Evolutionary conservation across 2,888 invertebrate species (phyloP).

Genomic region (Megastigmus dorsalis): DNA sequence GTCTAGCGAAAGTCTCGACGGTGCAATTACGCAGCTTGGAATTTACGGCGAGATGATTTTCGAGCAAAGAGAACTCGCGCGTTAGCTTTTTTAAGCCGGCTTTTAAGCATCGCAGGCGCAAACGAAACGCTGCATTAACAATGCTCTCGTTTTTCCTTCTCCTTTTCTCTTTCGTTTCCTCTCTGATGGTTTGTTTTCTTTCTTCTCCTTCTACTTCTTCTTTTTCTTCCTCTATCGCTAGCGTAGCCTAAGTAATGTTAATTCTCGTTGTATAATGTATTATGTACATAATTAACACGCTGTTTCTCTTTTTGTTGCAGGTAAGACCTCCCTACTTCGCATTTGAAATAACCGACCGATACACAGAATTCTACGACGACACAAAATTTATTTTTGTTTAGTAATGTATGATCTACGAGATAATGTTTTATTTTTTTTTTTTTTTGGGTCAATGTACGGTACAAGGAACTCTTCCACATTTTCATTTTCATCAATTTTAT

Average conservation of each 20-base stretch:
- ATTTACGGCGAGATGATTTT: constrained; percentile 34
- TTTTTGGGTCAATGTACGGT: too few relatives aligned
- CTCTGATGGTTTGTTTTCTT: too few relatives aligned
- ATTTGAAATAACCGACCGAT: constrained; percentile 14
- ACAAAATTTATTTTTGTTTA: constrained; percentile 34
- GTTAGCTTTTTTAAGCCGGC: neutral
- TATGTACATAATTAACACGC: constrained; percentile 20
- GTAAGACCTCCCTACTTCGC: constrained; percentile 23
- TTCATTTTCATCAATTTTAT: neutral
- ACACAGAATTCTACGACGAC: constrained; percentile 20
- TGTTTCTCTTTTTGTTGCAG: constrained; percentile 50
- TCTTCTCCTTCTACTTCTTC: too few relatives aligned
- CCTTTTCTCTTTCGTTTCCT: too few relatives aligned
- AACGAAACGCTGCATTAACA: constrained; percentile 3
- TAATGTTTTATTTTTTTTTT: constrained; percentile 6
- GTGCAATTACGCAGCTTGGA: constrained; percentile 17
- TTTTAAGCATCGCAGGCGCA: neutral
- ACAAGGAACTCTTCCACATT: too few relatives aligned
- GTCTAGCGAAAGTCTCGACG: constrained; percentile 2
- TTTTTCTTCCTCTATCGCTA: neutral
- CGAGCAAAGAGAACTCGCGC: neutral
- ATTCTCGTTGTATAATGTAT: constrained; percentile 4
- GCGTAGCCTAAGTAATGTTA: constrained; percentile 15
- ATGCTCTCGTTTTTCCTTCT: neutral
- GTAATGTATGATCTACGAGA: constrained; percentile 28